Percentiles rank a stretch among this genome's conserved stretches.
phyloP scores from a whole-genome alignment of 1,140 invertebrate species.

The Globodera ellingtonae region DNA sequence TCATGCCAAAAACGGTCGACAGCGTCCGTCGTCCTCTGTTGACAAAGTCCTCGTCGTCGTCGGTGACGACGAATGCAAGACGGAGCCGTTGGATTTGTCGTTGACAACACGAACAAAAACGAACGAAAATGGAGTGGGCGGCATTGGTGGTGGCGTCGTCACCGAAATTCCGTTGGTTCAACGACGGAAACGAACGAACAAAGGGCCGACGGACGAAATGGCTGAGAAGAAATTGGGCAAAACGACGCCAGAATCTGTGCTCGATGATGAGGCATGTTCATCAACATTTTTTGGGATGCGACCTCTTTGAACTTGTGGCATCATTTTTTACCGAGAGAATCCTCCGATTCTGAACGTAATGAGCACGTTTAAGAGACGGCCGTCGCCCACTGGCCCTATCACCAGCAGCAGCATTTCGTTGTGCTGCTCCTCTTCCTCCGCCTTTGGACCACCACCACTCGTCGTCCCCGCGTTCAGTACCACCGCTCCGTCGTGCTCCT shows the following conservation, averaged over 20 bases:
- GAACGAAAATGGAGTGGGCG: not conserved
- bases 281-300: not conserved
- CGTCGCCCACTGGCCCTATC: no score
- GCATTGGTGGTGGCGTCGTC: not conserved
- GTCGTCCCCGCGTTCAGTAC: not conserved
- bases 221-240: not conserved
- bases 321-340: not conserved
- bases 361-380: not conserved
- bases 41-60: not conserved
- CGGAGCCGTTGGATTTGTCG: constrained; percentile 8
- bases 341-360: not conserved
- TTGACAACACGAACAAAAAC: not conserved
- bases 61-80: not conserved
- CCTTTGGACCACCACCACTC: not conserved
- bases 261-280: not conserved
- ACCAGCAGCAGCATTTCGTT: not conserved
- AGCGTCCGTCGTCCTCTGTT: not conserved
- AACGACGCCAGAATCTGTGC: not conserved
- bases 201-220: not conserved
- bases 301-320: not conserved
- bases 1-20: not conserved
- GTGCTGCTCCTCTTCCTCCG: not conserved
- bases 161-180: not conserved
- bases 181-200: not conserved
- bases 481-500: not conserved